phyloP scores from a whole-genome alignment of 2,113 vertebrate genomes.

The Takifugu bimaculatus region DNA sequence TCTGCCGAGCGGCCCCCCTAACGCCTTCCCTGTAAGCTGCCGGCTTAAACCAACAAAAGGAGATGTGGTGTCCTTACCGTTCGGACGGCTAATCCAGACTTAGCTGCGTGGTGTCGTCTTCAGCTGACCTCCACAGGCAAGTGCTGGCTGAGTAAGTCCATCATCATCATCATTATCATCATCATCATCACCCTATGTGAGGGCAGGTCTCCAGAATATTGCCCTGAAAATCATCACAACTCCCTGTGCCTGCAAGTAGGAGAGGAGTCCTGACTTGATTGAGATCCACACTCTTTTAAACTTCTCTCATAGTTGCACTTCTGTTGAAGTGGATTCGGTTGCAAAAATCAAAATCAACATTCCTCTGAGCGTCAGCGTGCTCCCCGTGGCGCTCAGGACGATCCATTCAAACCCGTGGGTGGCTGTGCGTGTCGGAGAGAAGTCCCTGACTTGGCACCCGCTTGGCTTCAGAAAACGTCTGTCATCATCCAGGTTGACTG shows the following conservation, averaged over 20 bases:
- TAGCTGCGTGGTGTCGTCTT: constrained; percentile 73
- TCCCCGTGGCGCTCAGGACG: constrained; percentile 29
- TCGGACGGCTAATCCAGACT: constrained; percentile 79
- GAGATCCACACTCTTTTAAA: constrained; percentile 31
- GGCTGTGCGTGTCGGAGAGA: constrained; percentile 4
- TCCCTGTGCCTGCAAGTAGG: constrained; percentile 43
- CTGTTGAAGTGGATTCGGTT: constrained; percentile 21
- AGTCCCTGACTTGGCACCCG: constrained; percentile 19
- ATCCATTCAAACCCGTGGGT: constrained; percentile 42
- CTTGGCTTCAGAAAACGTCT: constrained; percentile 33
- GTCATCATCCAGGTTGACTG: constrained; percentile 3
- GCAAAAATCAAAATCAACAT: constrained; percentile 47
- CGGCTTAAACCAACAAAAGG: constrained; percentile 73
- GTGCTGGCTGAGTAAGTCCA: constrained; percentile 68
- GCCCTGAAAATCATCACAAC: constrained; percentile 41
- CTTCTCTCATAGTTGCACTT: constrained; percentile 39
- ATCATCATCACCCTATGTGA: constrained; percentile 56
- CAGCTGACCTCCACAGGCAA: constrained; percentile 72
- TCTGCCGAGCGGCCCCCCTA: constrained; percentile 54
- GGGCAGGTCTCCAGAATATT: constrained; percentile 43
- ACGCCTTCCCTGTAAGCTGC: constrained; percentile 62
- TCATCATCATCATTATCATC: constrained; percentile 64
- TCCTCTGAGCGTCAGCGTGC: constrained; percentile 20
- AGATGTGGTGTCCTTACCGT: constrained; percentile 77
- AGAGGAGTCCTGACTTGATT: constrained; percentile 55